Evolutionary conservation across 2,113 vertebrate genomes (phyloP).

Genomic region (Salvelinus fontinalis): DNA sequence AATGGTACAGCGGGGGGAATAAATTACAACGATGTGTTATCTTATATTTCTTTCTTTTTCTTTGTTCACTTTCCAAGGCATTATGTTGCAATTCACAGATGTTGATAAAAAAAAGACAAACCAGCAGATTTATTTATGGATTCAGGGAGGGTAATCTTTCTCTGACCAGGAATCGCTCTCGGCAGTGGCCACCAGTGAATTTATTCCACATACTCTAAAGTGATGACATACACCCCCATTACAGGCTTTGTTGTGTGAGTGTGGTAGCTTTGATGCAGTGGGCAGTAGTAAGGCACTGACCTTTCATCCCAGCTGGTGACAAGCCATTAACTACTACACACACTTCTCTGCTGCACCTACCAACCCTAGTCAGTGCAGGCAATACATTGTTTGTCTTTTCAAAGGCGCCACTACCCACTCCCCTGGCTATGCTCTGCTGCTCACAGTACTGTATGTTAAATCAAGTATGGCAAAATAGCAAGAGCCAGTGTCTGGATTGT

Average conservation of each 20-base stretch:
- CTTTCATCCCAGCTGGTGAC: slow-evolving; percentile 73
- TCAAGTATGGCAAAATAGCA: too few species aligned
- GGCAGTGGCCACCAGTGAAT: slow-evolving; percentile 72
- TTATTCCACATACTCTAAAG: slow-evolving; percentile 70
- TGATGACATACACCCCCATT: slow-evolving; percentile 69
- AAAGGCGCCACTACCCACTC: slow-evolving; percentile 41
- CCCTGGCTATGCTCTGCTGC: slow-evolving; percentile 37
- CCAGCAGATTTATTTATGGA: slow-evolving; percentile 76
- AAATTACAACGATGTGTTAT: slow-evolving; percentile 24
- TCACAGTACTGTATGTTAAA: slow-evolving; percentile 64
- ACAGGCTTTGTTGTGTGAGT: slow-evolving; percentile 59
- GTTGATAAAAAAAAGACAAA: slow-evolving; percentile 66
- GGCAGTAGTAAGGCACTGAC: slow-evolving; percentile 73
- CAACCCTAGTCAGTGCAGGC: slow-evolving; percentile 65
- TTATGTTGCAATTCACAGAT: slow-evolving; percentile 46
- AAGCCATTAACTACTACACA: slow-evolving; percentile 77
- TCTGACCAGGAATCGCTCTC: slow-evolving; percentile 61
- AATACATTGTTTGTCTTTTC: slow-evolving; percentile 70
- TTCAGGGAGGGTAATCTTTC: slow-evolving; percentile 53
- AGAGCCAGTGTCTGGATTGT: too few species aligned
- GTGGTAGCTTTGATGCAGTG: slow-evolving; percentile 54
- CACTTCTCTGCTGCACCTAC: slow-evolving; percentile 61
- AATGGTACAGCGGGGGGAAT: slow-evolving; percentile 60
- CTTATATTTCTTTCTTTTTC: slow-evolving; percentile 57
- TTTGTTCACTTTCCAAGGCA: slow-evolving; percentile 59